Conservation (phyloP, 1,140 invertebrate genomes). For the Lordiphosa clarofinis region DNA sequence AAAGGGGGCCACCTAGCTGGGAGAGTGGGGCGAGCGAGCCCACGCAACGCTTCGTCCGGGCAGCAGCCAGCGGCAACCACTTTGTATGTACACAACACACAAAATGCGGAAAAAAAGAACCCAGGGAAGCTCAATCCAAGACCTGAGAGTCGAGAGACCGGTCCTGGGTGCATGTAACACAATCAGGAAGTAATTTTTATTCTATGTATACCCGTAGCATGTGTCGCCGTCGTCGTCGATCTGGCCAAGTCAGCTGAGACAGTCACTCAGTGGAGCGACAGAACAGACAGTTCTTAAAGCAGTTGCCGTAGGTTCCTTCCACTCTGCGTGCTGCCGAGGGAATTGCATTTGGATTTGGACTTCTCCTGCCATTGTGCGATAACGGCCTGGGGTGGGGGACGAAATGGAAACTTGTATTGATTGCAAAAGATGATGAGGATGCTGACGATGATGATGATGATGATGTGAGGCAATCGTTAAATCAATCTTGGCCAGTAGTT, state of each 20-base stretch:
- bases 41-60: conserved; percentile 20
- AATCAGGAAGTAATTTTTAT: conserved; percentile 69
- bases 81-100: conserved; percentile 42
- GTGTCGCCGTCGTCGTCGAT: conserved; percentile 59
- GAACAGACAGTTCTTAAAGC: conserved; percentile 22
- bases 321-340: conserved; percentile 41
- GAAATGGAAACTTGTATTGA: conserved; percentile 20
- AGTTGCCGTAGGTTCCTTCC: conserved; percentile 14
- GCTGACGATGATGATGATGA: conserved; percentile 30
- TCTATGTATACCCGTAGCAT: conserved; percentile 58
- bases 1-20: conserved; percentile 8
- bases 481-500: conserved; percentile 70
- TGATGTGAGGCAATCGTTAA: conserved; percentile 62
- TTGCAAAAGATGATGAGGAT: conserved; percentile 37
- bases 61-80: conserved; percentile 42
- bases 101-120: background rate
- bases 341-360: conserved; percentile 34
- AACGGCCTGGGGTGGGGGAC: conserved; percentile 1
- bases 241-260: conserved; percentile 42
- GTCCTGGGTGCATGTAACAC: conserved; percentile 54
- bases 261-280: conserved; percentile 36
- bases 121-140: conserved; percentile 40
- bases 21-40: background rate
- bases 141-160: conserved; percentile 33
- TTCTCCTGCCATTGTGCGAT: conserved; percentile 10